These are phyloP conservation scores for Himalopsyche phryganea DNA, from an alignment of 1,140 invertebrate species.

Conservation along the genomic window DNA sequence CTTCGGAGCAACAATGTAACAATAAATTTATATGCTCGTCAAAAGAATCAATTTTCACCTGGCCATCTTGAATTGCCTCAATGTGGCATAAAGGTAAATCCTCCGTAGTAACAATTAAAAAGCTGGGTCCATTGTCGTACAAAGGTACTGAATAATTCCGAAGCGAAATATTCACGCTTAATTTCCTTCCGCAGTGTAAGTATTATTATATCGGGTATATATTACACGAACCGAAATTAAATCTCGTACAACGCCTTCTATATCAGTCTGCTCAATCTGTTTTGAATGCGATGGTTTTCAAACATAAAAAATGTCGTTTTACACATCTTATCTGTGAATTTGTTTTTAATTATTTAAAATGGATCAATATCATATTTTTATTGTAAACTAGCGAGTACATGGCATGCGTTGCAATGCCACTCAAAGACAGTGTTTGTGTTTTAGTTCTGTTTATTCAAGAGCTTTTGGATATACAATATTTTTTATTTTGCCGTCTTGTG, in stretches of 20 bases:
- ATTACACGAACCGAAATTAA: constrained; percentile 19
- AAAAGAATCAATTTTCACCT: neutral
- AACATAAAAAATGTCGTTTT: neutral
- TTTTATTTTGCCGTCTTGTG: too few species aligned
- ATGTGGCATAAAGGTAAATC: constrained; percentile 3
- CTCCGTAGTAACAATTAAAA: neutral
- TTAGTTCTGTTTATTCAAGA: too few species aligned
- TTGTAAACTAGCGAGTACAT: too few species aligned
- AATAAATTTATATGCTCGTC: neutral
- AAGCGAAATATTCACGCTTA: constrained; percentile 25
- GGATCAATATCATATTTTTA: too few species aligned
- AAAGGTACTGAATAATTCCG: neutral
- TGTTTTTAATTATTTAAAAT: too few species aligned
- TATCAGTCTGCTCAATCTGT: too few species aligned
- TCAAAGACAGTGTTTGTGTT: too few species aligned
- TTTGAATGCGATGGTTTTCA: constrained; percentile 9
- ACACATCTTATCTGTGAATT: too few species aligned
- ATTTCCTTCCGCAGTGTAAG: constrained; percentile 6
- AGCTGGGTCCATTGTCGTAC: neutral
- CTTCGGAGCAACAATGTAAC: neutral
- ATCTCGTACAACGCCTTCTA: constrained; percentile 28
- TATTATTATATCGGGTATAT: neutral
- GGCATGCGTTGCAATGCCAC: too few species aligned
- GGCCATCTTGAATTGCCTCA: neutral
- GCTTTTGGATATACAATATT: too few species aligned